phyloP scores from a whole-genome alignment of 2,113 vertebrate genomes.

The Cepphus grylle region DNA sequence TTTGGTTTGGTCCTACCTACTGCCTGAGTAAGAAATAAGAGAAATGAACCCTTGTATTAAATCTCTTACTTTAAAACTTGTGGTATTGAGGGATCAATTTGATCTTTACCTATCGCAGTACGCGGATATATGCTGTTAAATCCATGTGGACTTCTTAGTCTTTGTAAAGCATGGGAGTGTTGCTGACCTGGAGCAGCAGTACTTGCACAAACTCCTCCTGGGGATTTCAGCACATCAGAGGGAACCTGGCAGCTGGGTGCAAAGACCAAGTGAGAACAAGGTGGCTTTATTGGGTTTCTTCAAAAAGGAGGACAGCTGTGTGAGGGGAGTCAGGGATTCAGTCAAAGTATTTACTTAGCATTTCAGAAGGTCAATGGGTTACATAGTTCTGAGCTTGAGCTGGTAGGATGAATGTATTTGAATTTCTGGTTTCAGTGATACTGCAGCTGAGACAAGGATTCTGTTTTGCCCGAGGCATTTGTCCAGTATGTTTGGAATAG shows the following conservation, averaged over 20 bases:
- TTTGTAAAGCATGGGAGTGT: not conserved
- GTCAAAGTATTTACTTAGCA: not conserved
- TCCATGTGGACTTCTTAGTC: too few species aligned
- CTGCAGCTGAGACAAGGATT: not conserved
- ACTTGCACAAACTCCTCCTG: not conserved
- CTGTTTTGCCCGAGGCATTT: not conserved
- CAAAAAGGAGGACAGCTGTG: not conserved
- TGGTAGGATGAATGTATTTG: not conserved
- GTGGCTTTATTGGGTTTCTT: not conserved
- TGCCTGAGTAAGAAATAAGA: not conserved
- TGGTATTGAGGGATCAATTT: not conserved
- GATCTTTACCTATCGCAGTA: not conserved
- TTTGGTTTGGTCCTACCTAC: not conserved
- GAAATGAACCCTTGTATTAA: fast-evolving
- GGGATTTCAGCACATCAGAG: not conserved
- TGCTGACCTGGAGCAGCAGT: not conserved
- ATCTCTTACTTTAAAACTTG: not conserved
- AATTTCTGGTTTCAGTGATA: not conserved
- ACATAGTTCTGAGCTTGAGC: not conserved
- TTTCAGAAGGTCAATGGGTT: not conserved
- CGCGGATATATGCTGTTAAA: not conserved
- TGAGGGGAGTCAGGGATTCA: not conserved
- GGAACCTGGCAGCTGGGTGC: not conserved
- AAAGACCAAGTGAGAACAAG: not conserved
- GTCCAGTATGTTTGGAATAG: not conserved